A percentile compares a stretch with the other conserved stretches of the same genome.
These are phyloP conservation scores for Corella eumyota DNA, from an alignment of 23 tunicate species.

Conservation along the genomic window DNA sequence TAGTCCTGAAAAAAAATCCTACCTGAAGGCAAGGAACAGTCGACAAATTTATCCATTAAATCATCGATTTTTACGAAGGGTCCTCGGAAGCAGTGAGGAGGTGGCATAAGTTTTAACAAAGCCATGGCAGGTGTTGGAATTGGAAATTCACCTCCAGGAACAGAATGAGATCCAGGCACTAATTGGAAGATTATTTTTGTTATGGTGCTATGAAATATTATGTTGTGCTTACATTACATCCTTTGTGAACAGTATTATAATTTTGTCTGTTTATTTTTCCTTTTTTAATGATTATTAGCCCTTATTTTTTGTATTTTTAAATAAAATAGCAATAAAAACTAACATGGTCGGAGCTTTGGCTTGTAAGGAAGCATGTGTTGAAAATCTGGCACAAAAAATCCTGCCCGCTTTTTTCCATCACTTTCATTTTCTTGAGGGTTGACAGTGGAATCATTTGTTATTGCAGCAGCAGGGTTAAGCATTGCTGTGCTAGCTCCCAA, in stretches of 20 bases:
- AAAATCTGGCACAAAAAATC: slow-evolving; percentile 59
- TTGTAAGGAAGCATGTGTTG: slow-evolving; percentile 90
- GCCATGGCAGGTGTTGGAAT: slow-evolving; percentile 45
- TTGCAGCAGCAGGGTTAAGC: slow-evolving; percentile 7
- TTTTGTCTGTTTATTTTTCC: too few relatives aligned
- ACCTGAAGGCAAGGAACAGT: slow-evolving; percentile 44
- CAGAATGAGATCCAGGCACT: slow-evolving; percentile 84
- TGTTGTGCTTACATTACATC: too few relatives aligned
- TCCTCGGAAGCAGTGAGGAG: slow-evolving; percentile 69
- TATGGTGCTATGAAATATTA: background rate
- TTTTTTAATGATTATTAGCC: too few relatives aligned
- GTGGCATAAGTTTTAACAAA: slow-evolving; percentile 69
- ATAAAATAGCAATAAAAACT: too few relatives aligned
- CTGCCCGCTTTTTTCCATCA: slow-evolving; percentile 47
- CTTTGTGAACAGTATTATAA: too few relatives aligned
- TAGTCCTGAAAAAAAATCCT: background rate
- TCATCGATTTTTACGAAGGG: slow-evolving; percentile 88
- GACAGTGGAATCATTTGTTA: slow-evolving; percentile 1
- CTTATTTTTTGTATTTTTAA: too few relatives aligned
- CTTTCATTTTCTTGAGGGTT: slow-evolving; percentile 12
- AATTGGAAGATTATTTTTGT: background rate
- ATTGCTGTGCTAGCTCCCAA: slow-evolving; percentile 5
- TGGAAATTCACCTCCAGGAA: slow-evolving; percentile 97
- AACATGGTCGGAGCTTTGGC: slow-evolving; percentile 77
- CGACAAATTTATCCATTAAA: slow-evolving; percentile 71